Percentiles rank a stretch among this genome's conserved stretches.
Conservation (phyloP, 1,140 invertebrate species). For the Tyrophagus putrescentiae region DNA sequence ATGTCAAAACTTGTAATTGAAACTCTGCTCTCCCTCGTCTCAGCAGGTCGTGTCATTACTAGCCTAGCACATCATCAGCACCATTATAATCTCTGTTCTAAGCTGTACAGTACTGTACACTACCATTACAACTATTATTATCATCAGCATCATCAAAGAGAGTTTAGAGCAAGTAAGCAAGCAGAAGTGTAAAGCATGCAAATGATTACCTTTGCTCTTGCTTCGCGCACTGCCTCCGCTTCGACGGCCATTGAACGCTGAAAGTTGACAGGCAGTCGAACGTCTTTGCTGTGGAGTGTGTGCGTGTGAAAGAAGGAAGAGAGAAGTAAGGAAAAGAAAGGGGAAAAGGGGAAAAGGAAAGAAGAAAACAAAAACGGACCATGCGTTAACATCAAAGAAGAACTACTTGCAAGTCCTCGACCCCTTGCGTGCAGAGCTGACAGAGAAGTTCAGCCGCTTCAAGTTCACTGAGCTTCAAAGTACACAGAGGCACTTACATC, state of each 20-base stretch:
- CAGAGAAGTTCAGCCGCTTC: neutral
- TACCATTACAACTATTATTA: too few species aligned
- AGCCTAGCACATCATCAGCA: too few species aligned
- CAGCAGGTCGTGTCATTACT: too few species aligned
- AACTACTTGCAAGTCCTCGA: neutral
- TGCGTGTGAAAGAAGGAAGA: neutral
- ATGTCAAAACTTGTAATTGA: too few species aligned
- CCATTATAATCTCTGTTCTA: too few species aligned
- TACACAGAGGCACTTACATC: conserved; percentile 61
- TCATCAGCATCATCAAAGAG: too few species aligned
- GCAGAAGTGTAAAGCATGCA: too few species aligned
- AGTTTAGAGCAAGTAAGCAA: too few species aligned
- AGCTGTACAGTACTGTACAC: too few species aligned
- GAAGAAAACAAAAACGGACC: too few species aligned
- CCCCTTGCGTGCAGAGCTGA: neutral
- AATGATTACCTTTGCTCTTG: conserved; percentile 52
- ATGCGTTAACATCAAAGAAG: neutral
- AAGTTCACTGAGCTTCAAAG: too few species aligned
- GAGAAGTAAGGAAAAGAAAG: conserved; percentile 15
- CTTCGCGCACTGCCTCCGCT: conserved; percentile 67
- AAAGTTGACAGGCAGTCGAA: conserved; percentile 61
- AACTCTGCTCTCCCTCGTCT: too few species aligned
- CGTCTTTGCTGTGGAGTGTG: conserved; percentile 56
- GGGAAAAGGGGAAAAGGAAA: neutral
- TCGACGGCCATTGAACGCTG: conserved; percentile 75